phyloP scores from a whole-genome alignment of 2,888 invertebrate genomes.

The Melinaea menophilus region DNA sequence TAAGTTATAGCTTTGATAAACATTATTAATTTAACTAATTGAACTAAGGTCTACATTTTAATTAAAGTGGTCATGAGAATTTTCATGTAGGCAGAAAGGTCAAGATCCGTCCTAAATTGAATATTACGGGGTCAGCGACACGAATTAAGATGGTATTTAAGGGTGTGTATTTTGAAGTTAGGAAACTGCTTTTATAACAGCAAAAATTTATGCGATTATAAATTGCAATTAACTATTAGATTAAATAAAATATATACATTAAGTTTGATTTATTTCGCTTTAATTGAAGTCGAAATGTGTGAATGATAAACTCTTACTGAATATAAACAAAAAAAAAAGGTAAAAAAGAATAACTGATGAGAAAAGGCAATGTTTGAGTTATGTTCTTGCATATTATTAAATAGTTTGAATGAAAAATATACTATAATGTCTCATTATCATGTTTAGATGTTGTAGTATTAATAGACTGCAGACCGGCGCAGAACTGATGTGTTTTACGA shows the following conservation, averaged over 20 bases:
- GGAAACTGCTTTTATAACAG: slow-evolving; percentile 16
- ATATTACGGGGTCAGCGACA: slow-evolving; percentile 30
- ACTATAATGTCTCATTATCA: too few species aligned
- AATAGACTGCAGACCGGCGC: too few species aligned
- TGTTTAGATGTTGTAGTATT: too few species aligned
- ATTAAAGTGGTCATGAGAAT: slow-evolving; percentile 13
- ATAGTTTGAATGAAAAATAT: too few species aligned
- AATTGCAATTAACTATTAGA: slow-evolving; percentile 22
- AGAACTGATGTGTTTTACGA: too few species aligned
- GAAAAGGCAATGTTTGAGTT: too few species aligned
- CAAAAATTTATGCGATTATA: slow-evolving; percentile 19
- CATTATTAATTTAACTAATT: background rate
- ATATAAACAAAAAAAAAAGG: too few species aligned
- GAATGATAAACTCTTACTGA: background rate
- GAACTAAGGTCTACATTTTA: slow-evolving; percentile 3
- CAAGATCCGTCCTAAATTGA: slow-evolving; percentile 37
- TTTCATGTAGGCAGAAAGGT: slow-evolving; percentile 28
- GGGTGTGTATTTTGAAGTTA: slow-evolving; percentile 21
- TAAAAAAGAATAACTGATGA: too few species aligned
- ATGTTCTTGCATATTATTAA: too few species aligned
- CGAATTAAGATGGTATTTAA: slow-evolving; percentile 27
- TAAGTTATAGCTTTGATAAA: slow-evolving; percentile 8
- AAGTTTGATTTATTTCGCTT: background rate
- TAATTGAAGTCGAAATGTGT: background rate
- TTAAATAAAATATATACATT: background rate